Evolutionary conservation across 2,797 vertebrate species (phyloP).

Genomic region (Geotria australis): DNA sequence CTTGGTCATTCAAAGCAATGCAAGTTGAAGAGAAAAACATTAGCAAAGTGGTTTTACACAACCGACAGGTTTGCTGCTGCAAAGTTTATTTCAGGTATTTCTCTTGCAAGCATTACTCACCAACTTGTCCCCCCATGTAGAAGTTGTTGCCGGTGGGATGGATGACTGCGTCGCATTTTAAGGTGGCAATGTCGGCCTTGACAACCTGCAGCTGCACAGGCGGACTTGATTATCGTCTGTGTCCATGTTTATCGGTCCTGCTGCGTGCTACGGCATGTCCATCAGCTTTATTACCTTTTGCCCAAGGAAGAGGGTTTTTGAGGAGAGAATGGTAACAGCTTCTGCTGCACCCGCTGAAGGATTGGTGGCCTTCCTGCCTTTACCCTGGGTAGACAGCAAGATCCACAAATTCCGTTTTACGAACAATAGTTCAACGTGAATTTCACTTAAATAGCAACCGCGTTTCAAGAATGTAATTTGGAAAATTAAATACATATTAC

Average conservation of each 20-base stretch:
- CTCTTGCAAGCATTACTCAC: slow-evolving; percentile 46
- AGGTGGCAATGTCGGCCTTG: slow-evolving; percentile 91
- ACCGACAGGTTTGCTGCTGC: too few species aligned
- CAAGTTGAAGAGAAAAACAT: too few species aligned
- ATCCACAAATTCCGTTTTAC: slow-evolving; percentile 6
- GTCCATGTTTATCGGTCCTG: too few species aligned
- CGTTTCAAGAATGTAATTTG: too few species aligned
- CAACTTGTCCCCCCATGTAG: slow-evolving; percentile 98
- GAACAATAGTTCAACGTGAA: not conserved
- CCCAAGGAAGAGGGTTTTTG: slow-evolving; percentile 78
- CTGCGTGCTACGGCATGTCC: too few species aligned
- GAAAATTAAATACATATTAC: too few species aligned
- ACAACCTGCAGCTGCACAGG: slow-evolving; percentile 87
- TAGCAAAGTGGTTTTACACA: too few species aligned
- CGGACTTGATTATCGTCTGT: too few species aligned
- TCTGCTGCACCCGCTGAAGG: slow-evolving; percentile 64
- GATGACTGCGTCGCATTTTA: slow-evolving; percentile 94
- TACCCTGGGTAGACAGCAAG: slow-evolving; percentile 33
- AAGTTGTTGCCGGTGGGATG: slow-evolving; percentile 97
- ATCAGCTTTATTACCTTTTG: slow-evolving; percentile 36
- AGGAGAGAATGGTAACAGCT: slow-evolving; percentile 76
- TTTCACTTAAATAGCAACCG: too few species aligned
- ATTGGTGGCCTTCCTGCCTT: slow-evolving; percentile 55
- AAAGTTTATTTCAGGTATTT: not conserved
- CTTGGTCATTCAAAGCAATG: too few species aligned